Evolutionary conservation across 2,888 invertebrate genomes (phyloP).

Genomic region (Lasioglossum pauxillum): DNA sequence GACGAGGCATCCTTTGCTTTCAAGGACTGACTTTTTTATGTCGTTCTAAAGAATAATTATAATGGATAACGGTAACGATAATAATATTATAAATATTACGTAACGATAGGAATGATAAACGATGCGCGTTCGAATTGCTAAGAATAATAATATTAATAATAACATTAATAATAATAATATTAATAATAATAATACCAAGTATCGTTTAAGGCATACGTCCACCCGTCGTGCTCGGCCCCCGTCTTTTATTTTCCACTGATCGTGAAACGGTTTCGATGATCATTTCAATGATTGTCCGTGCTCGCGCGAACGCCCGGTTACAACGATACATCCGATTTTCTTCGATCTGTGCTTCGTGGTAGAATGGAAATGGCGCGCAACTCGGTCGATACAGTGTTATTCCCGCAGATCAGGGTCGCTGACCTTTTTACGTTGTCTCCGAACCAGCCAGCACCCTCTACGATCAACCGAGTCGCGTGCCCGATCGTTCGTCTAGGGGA

Average conservation of each 20-base stretch:
- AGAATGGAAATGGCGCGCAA: neutral
- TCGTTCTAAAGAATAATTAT: constrained; percentile 54
- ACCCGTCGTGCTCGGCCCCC: constrained; percentile 42
- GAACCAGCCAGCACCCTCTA: neutral
- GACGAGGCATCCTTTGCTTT: constrained; percentile 44
- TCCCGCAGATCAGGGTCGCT: neutral
- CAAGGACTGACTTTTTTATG: constrained; percentile 56
- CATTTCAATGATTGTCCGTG: constrained; percentile 15
- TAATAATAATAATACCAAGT: constrained; percentile 32
- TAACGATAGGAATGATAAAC: constrained; percentile 46
- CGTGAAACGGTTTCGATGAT: constrained; percentile 9
- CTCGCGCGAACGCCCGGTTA: neutral
- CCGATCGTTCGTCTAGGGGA: neutral
- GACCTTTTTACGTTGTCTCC: neutral
- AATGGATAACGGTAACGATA: constrained; percentile 47
- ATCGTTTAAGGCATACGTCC: constrained; percentile 46
- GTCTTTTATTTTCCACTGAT: constrained; percentile 7
- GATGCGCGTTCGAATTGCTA: constrained; percentile 59
- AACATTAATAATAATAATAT: constrained; percentile 29
- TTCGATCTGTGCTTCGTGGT: constrained; percentile 6
- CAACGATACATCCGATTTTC: constrained; percentile 31
- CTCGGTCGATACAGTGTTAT: neutral
- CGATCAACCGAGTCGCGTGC: constrained; percentile 14
- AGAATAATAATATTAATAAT: constrained; percentile 42
- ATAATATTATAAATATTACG: constrained; percentile 50